Conservation (phyloP, 2,797 vertebrate species). For the Danio kyathit region DNA sequence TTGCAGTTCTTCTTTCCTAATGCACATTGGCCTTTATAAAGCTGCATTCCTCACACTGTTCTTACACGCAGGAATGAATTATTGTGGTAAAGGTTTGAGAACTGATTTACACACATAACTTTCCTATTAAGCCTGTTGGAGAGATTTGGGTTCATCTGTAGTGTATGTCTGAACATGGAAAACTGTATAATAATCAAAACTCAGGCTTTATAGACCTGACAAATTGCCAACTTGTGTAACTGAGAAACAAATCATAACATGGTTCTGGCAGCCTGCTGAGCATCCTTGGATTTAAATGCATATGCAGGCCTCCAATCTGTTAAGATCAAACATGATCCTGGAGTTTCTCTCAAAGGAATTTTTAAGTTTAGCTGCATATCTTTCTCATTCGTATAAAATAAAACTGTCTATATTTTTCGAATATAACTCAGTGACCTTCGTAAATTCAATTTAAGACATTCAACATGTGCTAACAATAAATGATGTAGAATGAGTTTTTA, state of each 20-base stretch:
- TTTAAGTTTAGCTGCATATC: neutral
- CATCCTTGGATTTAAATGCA: conserved; percentile 24
- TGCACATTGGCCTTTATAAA: neutral
- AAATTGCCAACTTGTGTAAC: conserved; percentile 12
- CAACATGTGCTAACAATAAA: neutral
- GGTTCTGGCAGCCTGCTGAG: conserved; percentile 18
- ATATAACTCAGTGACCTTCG: neutral
- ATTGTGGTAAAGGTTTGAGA: neutral
- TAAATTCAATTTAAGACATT: neutral
- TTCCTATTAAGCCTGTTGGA: conserved; percentile 21
- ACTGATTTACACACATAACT: conserved; percentile 19
- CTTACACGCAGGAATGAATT: conserved; percentile 14
- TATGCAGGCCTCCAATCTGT: conserved; percentile 1
- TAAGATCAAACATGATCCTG: conserved; percentile 2
- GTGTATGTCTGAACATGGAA: conserved; percentile 5
- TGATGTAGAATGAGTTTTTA: neutral
- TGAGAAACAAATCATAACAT: conserved; percentile 29
- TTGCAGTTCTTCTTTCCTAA: conserved; percentile 1
- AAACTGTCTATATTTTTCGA: neutral
- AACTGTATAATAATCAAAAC: conserved; percentile 10
- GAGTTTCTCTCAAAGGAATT: conserved; percentile 4
- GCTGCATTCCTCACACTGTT: conserved; percentile 25
- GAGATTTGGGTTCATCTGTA: conserved; percentile 23
- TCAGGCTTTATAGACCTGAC: conserved; percentile 12
- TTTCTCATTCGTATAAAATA: neutral